A percentile compares a stretch with the other conserved stretches of the same genome.
phyloP scores from a whole-genome alignment of 2,888 invertebrate species.

The Eudemis profundana region DNA sequence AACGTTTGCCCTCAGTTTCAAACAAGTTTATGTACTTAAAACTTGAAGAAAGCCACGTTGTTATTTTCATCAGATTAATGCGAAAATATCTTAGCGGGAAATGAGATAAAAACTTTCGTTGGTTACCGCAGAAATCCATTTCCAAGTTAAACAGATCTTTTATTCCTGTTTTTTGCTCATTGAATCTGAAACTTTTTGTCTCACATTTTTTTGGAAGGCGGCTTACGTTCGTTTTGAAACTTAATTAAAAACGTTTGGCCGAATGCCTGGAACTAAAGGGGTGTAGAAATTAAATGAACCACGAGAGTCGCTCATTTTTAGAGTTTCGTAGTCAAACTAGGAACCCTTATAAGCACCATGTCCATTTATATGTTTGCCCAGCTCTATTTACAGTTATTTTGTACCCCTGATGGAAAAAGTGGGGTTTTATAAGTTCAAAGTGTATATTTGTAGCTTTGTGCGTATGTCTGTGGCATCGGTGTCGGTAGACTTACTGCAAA shows the following conservation, averaged over 20 bases:
- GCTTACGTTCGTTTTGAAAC: slow-evolving; percentile 41
- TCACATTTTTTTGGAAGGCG: slow-evolving; percentile 65
- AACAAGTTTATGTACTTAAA: slow-evolving; percentile 51
- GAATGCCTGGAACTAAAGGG: slow-evolving; percentile 23
- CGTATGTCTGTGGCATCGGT: no score
- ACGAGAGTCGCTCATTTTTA: background rate
- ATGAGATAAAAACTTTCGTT: slow-evolving; percentile 70
- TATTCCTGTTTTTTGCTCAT: slow-evolving; percentile 67
- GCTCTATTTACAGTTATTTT: no score
- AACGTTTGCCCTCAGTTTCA: slow-evolving; percentile 41
- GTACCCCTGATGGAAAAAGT: no score
- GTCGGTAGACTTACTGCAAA: no score
- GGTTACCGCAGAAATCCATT: slow-evolving; percentile 79
- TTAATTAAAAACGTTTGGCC: slow-evolving; percentile 45
- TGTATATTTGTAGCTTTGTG: no score
- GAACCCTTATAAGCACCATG: no score
- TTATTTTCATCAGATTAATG: slow-evolving; percentile 71
- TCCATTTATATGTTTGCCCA: no score
- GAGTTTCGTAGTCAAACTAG: no score
- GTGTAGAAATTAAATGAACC: background rate
- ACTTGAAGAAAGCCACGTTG: slow-evolving; percentile 47
- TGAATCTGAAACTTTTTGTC: slow-evolving; percentile 64
- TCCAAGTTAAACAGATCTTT: slow-evolving; percentile 78
- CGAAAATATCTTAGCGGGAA: slow-evolving; percentile 64
- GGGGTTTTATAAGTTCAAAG: no score